phyloP scores from a whole-genome alignment of 2,113 vertebrate genomes.

The Onychostruthus taczanowskii region DNA sequence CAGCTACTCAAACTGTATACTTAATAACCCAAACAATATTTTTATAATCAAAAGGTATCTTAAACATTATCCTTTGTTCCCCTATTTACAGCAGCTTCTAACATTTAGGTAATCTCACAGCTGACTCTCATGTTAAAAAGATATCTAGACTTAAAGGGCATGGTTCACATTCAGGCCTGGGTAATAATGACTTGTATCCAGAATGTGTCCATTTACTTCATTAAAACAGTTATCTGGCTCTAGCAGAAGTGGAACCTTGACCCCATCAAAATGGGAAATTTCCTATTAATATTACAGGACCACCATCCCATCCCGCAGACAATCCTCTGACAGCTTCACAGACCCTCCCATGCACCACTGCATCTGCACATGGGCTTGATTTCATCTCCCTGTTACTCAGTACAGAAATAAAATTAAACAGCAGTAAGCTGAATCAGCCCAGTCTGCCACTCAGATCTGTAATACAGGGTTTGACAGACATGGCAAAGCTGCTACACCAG shows the following conservation, averaged over 20 bases:
- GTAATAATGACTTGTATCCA: neutral
- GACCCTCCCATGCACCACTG: rapidly evolving
- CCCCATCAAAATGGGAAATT: neutral
- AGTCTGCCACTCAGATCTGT: neutral
- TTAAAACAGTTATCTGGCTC: neutral
- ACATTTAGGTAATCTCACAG: neutral
- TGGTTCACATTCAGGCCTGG: neutral
- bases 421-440: neutral
- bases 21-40: neutral
- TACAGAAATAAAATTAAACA: neutral
- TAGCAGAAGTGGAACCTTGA: neutral
- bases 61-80: neutral
- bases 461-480: neutral
- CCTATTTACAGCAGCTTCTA: neutral
- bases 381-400: neutral
- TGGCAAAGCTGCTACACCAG: neutral
- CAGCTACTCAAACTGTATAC: neutral
- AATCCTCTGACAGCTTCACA: neutral
- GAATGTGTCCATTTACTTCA: neutral
- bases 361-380: neutral
- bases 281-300: neutral
- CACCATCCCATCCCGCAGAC: neutral
- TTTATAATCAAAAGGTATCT: neutral
- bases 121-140: neutral
- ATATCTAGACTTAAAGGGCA: neutral